phyloP scores from a whole-genome alignment of 2,113 vertebrate genomes.

The Hystrix cristata region DNA sequence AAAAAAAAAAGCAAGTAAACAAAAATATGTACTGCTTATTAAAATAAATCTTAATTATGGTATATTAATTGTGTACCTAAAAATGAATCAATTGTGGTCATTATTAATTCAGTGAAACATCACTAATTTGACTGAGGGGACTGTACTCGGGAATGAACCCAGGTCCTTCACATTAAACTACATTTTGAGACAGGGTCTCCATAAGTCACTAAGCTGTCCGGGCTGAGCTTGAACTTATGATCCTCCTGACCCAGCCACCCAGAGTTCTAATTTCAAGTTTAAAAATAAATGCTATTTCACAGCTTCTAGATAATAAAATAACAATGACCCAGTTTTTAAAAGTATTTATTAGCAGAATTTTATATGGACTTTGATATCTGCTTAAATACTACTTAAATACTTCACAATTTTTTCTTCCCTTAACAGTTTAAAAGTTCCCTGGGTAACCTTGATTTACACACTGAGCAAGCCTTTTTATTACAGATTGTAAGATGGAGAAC shows the following conservation, averaged over 20 bases:
- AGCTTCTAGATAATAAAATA: neutral
- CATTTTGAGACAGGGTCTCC: neutral
- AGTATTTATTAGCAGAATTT: neutral
- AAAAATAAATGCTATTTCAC: neutral
- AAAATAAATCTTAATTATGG: neutral
- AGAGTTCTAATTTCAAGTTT: neutral
- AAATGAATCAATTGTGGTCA: neutral
- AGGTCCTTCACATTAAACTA: neutral
- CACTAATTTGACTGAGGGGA: neutral
- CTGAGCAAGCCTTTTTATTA: neutral
- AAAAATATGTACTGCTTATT: neutral
- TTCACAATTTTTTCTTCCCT: neutral
- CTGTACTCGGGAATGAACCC: neutral
- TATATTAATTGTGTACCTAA: neutral
- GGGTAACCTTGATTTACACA: accelerated
- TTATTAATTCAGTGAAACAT: neutral
- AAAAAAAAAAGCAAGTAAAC: accelerated
- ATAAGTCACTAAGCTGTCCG: neutral
- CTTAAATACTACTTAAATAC: neutral
- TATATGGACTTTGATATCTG: neutral
- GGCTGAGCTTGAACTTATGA: neutral
- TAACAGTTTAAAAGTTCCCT: neutral
- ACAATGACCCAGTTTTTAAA: neutral
- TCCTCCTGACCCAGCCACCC: neutral
- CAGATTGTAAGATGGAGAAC: accelerated